phyloP scores from a whole-genome alignment of 1,140 invertebrate species.

The Drosophila baimaii region DNA sequence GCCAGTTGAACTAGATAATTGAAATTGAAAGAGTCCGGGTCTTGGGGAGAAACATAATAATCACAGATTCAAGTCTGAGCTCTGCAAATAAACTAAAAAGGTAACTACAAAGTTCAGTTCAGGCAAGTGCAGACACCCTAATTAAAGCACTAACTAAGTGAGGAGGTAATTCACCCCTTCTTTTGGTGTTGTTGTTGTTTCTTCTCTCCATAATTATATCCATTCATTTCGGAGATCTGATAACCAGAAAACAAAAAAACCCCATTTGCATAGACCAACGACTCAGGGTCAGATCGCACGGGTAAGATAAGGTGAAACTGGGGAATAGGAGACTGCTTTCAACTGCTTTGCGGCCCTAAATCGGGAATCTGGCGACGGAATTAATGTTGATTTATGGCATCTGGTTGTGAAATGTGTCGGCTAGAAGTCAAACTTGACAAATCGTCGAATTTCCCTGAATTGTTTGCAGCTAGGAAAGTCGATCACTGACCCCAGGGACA shows the following conservation, averaged over 20 bases:
- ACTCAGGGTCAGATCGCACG: conserved; percentile 16
- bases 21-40: conserved; percentile 26
- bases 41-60: neutral
- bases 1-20: conserved; percentile 45
- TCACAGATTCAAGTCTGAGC: neutral
- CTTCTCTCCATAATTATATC: neutral
- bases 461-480: conserved; percentile 11
- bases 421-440: neutral
- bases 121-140: neutral
- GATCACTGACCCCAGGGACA: conserved; percentile 5
- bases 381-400: conserved; percentile 20
- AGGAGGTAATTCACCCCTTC: neutral
- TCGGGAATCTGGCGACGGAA: neutral
- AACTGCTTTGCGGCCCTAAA: conserved; percentile 2
- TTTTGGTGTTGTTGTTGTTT: neutral
- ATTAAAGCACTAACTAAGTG: neutral
- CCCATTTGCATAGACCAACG: conserved; percentile 13
- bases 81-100: neutral
- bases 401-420: conserved; percentile 13
- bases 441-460: neutral
- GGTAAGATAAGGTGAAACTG: neutral
- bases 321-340: conserved; percentile 3
- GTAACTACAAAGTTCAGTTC: neutral
- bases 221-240: conserved; percentile 10
- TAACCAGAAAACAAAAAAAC: neutral